Evolutionary conservation across 1,140 invertebrate genomes (phyloP).

Genomic region (Helicorthomorpha holstii): DNA sequence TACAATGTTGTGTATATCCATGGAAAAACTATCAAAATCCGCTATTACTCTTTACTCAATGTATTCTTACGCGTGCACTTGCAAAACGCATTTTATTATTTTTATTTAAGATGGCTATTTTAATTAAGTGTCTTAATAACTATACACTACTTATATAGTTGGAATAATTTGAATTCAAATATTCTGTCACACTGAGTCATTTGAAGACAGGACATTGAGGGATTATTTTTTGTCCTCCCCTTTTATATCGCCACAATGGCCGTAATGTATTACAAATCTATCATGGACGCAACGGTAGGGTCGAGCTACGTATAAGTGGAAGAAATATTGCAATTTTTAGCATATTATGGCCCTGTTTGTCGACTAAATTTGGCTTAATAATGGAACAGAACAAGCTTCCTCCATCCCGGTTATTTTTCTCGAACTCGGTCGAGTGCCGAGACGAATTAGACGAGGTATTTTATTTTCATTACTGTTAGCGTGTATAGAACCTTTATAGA

Average conservation of each 20-base stretch:
- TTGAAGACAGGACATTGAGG: background rate
- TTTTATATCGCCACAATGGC: background rate
- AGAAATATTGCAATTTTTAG: background rate
- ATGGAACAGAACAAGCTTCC: constrained; percentile 39
- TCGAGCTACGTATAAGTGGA: constrained; percentile 1
- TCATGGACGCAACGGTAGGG: background rate
- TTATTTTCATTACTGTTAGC: constrained; percentile 4
- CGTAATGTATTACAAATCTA: background rate
- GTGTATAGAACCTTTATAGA: too few relatives aligned
- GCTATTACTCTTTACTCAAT: too few relatives aligned
- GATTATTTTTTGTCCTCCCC: background rate
- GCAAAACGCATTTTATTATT: too few relatives aligned
- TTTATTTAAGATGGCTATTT: too few relatives aligned
- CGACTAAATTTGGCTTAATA: constrained; percentile 6
- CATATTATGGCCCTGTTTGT: background rate
- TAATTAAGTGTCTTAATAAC: too few relatives aligned
- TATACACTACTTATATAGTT: too few relatives aligned
- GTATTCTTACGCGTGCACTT: too few relatives aligned
- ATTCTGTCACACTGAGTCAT: too few relatives aligned
- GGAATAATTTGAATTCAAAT: too few relatives aligned
- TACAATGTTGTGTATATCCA: too few relatives aligned
- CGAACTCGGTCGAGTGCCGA: constrained; percentile 55
- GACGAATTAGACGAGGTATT: constrained; percentile 65
- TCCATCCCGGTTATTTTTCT: constrained; percentile 37
- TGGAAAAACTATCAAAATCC: too few relatives aligned